A percentile compares a stretch with the other conserved stretches of the same genome.
These are phyloP conservation scores for Octomys mimax DNA, from an alignment of 2,797 vertebrate genomes.

Conservation along the genomic window DNA sequence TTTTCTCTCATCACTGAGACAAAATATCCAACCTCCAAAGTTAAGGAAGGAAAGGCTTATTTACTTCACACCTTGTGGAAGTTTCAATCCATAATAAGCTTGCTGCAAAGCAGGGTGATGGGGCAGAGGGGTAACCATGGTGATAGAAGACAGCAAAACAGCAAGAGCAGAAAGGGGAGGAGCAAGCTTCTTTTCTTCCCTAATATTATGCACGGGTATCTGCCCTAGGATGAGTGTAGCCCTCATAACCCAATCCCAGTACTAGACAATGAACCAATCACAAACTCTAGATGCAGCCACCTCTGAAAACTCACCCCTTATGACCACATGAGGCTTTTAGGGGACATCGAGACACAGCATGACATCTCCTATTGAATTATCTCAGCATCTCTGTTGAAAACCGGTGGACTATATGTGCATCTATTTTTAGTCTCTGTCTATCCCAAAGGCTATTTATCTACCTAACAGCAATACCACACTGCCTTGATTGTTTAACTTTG, in stretches of 20 bases:
- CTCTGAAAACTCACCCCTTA: neutral
- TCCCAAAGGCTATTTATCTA: neutral
- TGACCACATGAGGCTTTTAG: neutral
- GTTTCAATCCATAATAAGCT: neutral
- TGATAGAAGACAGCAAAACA: neutral
- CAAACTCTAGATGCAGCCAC: neutral
- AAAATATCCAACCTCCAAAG: neutral
- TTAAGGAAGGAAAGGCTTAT: neutral
- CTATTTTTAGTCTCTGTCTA: neutral
- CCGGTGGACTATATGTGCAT: neutral
- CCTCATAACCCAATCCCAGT: neutral
- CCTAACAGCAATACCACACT: neutral
- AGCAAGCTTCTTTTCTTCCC: neutral
- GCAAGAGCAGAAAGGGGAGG: neutral
- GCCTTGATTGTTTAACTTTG: neutral
- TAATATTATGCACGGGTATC: neutral
- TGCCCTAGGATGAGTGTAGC: neutral
- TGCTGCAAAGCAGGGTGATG: neutral
- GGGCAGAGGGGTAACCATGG: neutral
- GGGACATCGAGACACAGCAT: neutral
- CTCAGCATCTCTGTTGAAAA: neutral
- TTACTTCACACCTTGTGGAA: neutral
- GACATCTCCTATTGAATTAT: neutral
- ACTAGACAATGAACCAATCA: neutral
- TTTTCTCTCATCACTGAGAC: neutral